Conservation (phyloP, 2,797 vertebrate genomes). For the Lepidocolaptes lacrymiger region DNA sequence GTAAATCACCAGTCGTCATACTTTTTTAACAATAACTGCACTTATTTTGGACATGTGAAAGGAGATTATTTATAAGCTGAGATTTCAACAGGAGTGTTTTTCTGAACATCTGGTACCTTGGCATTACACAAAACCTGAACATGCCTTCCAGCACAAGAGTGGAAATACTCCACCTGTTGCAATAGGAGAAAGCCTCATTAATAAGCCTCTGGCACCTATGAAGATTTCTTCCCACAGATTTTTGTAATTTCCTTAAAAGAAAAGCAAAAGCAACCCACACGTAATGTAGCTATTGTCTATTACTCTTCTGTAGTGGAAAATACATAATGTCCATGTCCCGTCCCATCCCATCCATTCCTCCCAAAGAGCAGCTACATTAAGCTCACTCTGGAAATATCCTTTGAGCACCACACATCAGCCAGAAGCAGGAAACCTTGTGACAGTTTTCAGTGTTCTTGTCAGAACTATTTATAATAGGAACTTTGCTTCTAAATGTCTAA, state of each 20-base stretch:
- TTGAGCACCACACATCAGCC: background rate
- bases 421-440: background rate
- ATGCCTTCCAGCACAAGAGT: background rate
- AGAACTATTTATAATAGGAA: background rate
- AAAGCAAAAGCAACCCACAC: background rate
- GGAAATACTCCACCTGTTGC: background rate
- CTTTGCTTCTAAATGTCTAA: background rate
- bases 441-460: background rate
- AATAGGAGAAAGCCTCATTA: background rate
- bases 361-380: background rate
- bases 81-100: background rate
- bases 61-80: background rate
- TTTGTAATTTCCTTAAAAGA: background rate
- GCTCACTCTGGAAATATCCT: background rate
- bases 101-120: background rate
- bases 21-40: background rate
- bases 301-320: background rate
- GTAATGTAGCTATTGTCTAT: background rate
- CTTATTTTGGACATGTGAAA: background rate
- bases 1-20: background rate
- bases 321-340: background rate
- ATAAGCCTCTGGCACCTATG: background rate
- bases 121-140: background rate
- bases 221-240: background rate
- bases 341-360: background rate